These are phyloP conservation scores for Coenonympha arcania DNA, from an alignment of 2,888 invertebrate species.

Conservation along the genomic window DNA sequence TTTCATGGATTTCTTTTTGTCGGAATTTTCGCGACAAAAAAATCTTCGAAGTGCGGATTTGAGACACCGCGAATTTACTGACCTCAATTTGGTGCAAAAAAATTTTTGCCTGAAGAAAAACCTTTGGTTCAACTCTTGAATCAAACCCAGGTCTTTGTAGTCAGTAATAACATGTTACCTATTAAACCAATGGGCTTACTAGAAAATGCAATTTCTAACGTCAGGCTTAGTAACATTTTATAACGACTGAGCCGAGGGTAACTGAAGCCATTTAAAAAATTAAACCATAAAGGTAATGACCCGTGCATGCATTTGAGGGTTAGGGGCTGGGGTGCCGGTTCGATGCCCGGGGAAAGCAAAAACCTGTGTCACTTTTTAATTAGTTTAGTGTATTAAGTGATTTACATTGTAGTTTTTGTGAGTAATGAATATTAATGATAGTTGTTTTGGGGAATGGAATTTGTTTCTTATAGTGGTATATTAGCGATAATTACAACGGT, in stretches of 20 bases:
- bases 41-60: too few relatives aligned
- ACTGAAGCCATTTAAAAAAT: conserved; percentile 36
- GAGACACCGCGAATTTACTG: too few relatives aligned
- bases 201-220: not conserved
- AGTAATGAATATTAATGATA: not conserved
- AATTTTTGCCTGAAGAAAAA: too few relatives aligned
- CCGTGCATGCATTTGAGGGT: conserved; percentile 33
- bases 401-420: conserved; percentile 5
- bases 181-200: not conserved
- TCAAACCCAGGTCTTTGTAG: too few relatives aligned
- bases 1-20: too few relatives aligned
- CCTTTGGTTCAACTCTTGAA: too few relatives aligned
- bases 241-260: conserved; percentile 25
- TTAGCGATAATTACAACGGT: not conserved
- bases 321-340: conserved; percentile 23
- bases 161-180: too few relatives aligned
- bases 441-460: not conserved
- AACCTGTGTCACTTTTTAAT: conserved; percentile 26
- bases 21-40: too few relatives aligned
- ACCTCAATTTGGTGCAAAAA: too few relatives aligned
- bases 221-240: not conserved
- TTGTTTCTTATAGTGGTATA: not conserved
- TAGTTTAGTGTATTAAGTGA: conserved; percentile 6
- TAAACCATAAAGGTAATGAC: conserved; percentile 47
- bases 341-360: conserved; percentile 19